Evolutionary conservation across 2,888 invertebrate species (phyloP).

Genomic region (Meloe dianella): DNA sequence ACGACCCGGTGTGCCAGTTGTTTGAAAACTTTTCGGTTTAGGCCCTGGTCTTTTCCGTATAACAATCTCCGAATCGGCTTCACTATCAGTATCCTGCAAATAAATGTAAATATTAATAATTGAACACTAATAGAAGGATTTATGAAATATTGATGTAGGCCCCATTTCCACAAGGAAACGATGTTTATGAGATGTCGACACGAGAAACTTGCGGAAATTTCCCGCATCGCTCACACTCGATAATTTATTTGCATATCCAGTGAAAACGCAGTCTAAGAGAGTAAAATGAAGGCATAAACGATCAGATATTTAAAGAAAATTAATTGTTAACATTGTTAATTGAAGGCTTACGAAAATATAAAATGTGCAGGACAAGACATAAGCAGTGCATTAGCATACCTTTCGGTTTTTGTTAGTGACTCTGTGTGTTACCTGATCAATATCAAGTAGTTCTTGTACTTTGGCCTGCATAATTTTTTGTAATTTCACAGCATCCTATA

Average conservation of each 20-base stretch:
- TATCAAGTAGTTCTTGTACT: conserved; percentile 72
- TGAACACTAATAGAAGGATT: not conserved
- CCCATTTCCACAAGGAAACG: too few species aligned
- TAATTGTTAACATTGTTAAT: conserved; percentile 16
- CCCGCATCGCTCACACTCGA: too few species aligned
- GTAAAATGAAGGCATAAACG: conserved; percentile 23
- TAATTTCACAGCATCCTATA: conserved; percentile 73
- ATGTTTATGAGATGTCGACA: too few species aligned
- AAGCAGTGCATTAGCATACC: conserved; percentile 52
- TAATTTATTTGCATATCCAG: too few species aligned
- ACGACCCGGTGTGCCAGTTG: conserved; percentile 43
- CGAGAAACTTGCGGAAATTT: too few species aligned
- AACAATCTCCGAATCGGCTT: conserved; percentile 55
- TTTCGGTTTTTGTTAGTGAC: conserved; percentile 60
- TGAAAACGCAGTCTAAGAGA: conserved; percentile 6
- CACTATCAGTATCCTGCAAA: conserved; percentile 62
- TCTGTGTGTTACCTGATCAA: conserved; percentile 65
- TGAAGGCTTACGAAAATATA: conserved; percentile 16
- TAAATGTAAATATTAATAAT: not conserved
- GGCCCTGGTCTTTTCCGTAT: conserved; percentile 50
- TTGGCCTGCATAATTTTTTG: conserved; percentile 75
- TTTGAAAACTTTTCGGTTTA: conserved; percentile 47
- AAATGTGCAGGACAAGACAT: conserved; percentile 1
- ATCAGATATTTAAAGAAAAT: too few species aligned
- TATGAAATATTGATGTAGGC: too few species aligned